Conservation (phyloP, 35 echinoderm and acorn worm species). For the Apostichopus californicus region DNA sequence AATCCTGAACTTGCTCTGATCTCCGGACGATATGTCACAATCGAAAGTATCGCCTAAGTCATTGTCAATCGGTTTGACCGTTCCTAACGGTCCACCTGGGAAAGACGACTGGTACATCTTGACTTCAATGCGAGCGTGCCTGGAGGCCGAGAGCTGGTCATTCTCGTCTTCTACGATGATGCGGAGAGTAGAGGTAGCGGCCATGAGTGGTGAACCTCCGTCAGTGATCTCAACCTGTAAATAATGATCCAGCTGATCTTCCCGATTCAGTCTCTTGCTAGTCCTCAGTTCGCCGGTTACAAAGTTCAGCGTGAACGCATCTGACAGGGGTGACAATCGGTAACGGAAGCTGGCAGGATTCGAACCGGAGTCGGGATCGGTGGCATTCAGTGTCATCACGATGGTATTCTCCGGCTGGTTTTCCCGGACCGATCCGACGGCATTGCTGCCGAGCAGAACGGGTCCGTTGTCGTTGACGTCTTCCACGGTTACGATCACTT, state of each 20-base stretch:
- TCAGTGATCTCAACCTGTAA: conserved; percentile 83
- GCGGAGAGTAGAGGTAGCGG: conserved; percentile 78
- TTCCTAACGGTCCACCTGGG: conserved; percentile 77
- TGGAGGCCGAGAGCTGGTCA: conserved; percentile 80
- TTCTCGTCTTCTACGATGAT: conserved; percentile 80
- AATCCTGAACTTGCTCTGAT: conserved; percentile 72
- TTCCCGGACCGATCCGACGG: conserved; percentile 73
- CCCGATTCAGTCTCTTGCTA: conserved; percentile 67
- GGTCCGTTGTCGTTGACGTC: conserved; percentile 99
- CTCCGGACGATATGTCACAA: conserved; percentile 76
- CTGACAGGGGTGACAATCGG: conserved; percentile 53
- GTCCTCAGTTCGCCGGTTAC: conserved; percentile 63
- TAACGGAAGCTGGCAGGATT: conserved; percentile 72
- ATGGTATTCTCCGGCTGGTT: conserved; percentile 68
- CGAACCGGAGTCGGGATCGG: conserved; percentile 80
- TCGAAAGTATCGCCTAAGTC: conserved; percentile 81
- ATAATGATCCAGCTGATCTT: conserved; percentile 71
- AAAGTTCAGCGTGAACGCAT: conserved; percentile 61
- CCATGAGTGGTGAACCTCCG: conserved; percentile 75
- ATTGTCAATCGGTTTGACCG: conserved; percentile 75
- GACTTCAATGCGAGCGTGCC: conserved; percentile 91
- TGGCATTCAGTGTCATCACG: conserved; percentile 90
- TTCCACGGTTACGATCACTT: conserved; percentile 66
- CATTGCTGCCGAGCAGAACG: conserved; percentile 60
- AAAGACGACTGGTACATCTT: conserved; percentile 79